Percentiles rank a stretch among this genome's conserved stretches.
Conservation (phyloP, 2,888 invertebrate species). For the Caenorhabditis macrosperma region DNA sequence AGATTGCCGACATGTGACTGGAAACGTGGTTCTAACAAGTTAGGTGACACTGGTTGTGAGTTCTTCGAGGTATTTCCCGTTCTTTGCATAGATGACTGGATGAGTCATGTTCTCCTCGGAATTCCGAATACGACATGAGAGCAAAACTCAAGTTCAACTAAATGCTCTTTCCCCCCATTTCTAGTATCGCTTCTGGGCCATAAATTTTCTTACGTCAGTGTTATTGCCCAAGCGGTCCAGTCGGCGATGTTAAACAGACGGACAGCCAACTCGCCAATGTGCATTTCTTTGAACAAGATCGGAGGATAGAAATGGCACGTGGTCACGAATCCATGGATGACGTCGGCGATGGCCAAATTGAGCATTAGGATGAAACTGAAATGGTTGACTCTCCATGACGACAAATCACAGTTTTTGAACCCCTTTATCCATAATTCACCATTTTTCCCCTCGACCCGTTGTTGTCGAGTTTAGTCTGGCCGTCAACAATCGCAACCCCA, state of each 20-base stretch:
- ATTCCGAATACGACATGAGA: too few species aligned
- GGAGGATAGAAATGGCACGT: slow-evolving; percentile 79
- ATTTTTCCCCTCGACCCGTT: neutral
- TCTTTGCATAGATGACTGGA: too few species aligned
- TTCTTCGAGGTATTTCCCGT: too few species aligned
- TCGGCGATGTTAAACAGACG: slow-evolving; percentile 79
- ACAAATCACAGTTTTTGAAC: too few species aligned
- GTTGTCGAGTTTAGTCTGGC: neutral
- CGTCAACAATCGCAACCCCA: too few species aligned
- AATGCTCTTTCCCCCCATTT: neutral
- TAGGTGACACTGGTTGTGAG: too few species aligned
- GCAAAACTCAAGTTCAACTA: neutral
- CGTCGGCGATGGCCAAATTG: slow-evolving; percentile 78
- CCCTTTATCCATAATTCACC: too few species aligned
- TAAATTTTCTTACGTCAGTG: slow-evolving; percentile 74
- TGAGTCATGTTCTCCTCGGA: too few species aligned
- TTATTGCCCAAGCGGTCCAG: slow-evolving; percentile 80
- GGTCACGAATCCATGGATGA: slow-evolving; percentile 78
- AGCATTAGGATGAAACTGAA: slow-evolving; percentile 79
- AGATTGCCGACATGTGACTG: slow-evolving; percentile 80
- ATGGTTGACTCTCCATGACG: too few species aligned
- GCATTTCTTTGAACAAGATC: slow-evolving; percentile 72
- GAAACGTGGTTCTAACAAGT: slow-evolving; percentile 33
- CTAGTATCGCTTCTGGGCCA: neutral
- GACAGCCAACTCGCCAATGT: slow-evolving; percentile 72